Evolutionary conservation across 2,113 vertebrate genomes (phyloP).

Genomic region (Rhinopomastus cyanomelas): DNA sequence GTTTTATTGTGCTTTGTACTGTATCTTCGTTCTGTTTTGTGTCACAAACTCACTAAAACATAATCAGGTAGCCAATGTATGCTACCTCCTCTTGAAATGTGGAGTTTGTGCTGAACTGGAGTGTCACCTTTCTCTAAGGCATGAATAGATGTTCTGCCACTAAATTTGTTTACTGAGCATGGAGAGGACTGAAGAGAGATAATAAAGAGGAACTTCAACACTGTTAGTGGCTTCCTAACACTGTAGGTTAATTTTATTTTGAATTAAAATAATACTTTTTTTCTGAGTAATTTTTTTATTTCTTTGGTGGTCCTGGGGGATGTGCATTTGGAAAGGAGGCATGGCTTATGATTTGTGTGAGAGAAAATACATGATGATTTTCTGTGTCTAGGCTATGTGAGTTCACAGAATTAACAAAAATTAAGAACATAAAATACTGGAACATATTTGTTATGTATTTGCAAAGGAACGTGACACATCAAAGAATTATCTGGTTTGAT

Average conservation of each 20-base stretch:
- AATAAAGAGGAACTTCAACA: neutral
- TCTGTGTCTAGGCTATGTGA: neutral
- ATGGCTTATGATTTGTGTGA: neutral
- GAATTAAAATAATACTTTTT: neutral
- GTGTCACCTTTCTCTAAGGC: neutral
- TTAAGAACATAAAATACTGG: neutral
- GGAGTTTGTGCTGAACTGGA: neutral
- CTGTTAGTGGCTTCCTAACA: neutral
- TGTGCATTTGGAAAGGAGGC: neutral
- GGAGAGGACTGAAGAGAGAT: neutral
- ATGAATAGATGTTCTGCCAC: neutral
- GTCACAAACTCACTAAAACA: neutral
- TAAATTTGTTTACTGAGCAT: neutral
- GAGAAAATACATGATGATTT: neutral
- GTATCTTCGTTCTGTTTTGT: neutral
- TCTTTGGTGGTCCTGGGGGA: neutral
- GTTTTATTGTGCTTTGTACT: neutral
- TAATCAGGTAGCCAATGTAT: neutral
- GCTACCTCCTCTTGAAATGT: neutral
- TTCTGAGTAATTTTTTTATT: neutral
- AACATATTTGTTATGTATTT: neutral
- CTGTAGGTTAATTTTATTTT: slow-evolving; percentile 11
- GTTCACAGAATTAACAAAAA: neutral
- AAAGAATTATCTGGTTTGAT: neutral
- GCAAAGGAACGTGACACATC: neutral